phyloP scores from a whole-genome alignment of 2,888 invertebrate genomes.

The Platerodrilus igneus region DNA sequence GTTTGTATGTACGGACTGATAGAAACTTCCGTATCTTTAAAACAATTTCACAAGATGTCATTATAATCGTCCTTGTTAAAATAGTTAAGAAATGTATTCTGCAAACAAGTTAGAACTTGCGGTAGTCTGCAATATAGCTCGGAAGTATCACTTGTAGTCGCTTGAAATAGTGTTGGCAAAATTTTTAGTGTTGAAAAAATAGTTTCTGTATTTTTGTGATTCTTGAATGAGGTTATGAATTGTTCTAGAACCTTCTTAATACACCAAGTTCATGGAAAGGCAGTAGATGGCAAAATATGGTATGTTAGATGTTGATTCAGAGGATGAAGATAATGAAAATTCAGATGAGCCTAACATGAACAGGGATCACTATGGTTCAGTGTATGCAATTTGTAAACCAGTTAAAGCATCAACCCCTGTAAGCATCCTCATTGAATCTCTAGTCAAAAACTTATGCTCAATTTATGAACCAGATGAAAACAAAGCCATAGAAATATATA shows the following conservation, averaged over 20 bases:
- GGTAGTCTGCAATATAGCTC: too few relatives aligned
- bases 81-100: too few relatives aligned
- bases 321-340: constrained; percentile 15
- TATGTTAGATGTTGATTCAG: constrained; percentile 24
- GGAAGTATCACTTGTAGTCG: too few relatives aligned
- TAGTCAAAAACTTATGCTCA: constrained; percentile 64
- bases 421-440: constrained; percentile 65
- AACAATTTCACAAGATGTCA: too few relatives aligned
- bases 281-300: constrained; percentile 31
- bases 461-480: constrained; percentile 58
- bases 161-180: too few relatives aligned
- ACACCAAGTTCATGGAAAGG: too few relatives aligned
- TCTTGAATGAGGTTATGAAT: constrained; percentile 13
- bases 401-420: constrained; percentile 53
- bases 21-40: too few relatives aligned
- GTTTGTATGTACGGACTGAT: too few relatives aligned
- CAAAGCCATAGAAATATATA: constrained; percentile 59
- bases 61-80: too few relatives aligned
- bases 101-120: too few relatives aligned
- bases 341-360: constrained; percentile 3
- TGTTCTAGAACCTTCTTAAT: constrained; percentile 9
- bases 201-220: too few relatives aligned
- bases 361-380: constrained; percentile 1
- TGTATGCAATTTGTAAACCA: constrained; percentile 15
- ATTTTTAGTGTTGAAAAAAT: too few relatives aligned